Conservation (phyloP, 2,797 vertebrate species). For the Spatula clypeata region DNA sequence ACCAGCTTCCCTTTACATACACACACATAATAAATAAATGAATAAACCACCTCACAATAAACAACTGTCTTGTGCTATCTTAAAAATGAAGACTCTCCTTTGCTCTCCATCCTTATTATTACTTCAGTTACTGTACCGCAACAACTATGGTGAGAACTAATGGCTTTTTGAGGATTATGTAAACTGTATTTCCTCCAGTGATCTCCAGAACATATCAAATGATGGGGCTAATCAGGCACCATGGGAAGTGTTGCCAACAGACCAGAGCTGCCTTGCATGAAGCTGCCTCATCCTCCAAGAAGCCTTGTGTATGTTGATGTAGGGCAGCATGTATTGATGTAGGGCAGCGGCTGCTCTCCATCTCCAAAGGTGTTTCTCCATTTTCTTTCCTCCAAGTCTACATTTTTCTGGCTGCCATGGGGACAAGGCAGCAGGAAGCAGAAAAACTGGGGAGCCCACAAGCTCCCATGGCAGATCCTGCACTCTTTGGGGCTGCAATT, state of each 20-base stretch:
- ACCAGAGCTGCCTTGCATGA: neutral
- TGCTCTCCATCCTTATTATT: neutral
- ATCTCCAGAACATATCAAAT: rapidly evolving
- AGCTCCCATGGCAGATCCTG: neutral
- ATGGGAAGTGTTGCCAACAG: rapidly evolving
- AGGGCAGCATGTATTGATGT: neutral
- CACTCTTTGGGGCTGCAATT: neutral
- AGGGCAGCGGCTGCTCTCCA: neutral
- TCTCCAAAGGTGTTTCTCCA: neutral
- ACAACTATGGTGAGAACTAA: neutral
- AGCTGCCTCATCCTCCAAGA: neutral
- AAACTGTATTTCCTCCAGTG: neutral
- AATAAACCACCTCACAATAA: neutral
- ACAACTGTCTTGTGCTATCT: neutral
- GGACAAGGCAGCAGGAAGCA: neutral
- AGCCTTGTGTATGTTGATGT: neutral
- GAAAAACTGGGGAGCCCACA: neutral
- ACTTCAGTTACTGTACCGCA: neutral
- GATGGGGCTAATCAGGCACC: neutral
- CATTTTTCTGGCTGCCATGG: neutral
- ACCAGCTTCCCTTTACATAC: neutral
- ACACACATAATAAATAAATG: neutral
- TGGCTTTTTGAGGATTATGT: neutral
- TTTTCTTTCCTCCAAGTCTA: neutral
- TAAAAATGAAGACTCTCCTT: neutral